phyloP scores from a whole-genome alignment of 2,113 vertebrate genomes.

The Dromiciops gliroides region DNA sequence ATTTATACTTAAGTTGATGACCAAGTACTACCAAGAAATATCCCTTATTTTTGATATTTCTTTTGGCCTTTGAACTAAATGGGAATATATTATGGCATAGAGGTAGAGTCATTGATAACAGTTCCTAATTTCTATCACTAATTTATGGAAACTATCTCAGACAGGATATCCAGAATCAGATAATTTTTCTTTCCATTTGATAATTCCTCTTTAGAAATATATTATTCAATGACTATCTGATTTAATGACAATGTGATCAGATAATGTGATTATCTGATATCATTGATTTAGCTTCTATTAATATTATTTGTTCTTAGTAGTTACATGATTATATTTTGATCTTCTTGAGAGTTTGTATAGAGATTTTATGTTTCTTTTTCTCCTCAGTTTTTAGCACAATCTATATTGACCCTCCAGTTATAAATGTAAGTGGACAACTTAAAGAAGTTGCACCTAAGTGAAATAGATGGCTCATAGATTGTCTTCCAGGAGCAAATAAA shows the following conservation, averaged over 20 bases:
- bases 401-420: neutral
- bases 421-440: neutral
- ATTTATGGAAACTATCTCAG: neutral
- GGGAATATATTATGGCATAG: neutral
- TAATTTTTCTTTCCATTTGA: neutral
- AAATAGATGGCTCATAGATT: neutral
- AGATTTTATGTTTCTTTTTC: neutral
- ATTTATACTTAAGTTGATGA: conserved; percentile 16
- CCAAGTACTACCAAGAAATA: neutral
- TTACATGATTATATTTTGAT: neutral
- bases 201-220: neutral
- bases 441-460: neutral
- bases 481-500: neutral
- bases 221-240: neutral
- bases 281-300: neutral
- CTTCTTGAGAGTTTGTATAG: neutral
- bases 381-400: neutral
- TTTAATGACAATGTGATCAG: neutral
- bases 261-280: neutral
- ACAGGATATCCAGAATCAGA: neutral
- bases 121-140: neutral
- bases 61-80: neutral
- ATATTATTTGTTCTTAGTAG: neutral
- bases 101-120: neutral
- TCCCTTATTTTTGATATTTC: neutral